These are phyloP conservation scores for Sinhomidia bicolor DNA, from an alignment of 2,888 invertebrate species.

Conservation along the genomic window DNA sequence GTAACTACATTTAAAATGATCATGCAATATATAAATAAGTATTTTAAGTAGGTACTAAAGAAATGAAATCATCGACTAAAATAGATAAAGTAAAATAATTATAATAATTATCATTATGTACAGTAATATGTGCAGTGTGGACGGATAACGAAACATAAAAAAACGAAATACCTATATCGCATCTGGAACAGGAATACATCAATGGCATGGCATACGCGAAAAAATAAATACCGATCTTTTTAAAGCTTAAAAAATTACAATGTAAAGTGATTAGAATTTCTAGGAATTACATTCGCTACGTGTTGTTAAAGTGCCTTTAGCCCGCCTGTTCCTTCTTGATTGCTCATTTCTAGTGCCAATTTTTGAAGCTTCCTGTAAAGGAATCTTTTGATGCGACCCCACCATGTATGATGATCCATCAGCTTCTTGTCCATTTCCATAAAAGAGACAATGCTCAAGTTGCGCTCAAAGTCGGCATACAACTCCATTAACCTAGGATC, in stretches of 20 bases:
- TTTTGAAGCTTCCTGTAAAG: slow-evolving; percentile 64
- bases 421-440: slow-evolving; percentile 66
- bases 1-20: background rate
- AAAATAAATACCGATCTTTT: slow-evolving; percentile 30
- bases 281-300: background rate
- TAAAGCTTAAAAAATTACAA: background rate
- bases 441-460: slow-evolving; percentile 57
- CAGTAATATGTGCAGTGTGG: slow-evolving; percentile 28
- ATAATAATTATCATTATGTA: slow-evolving; percentile 4
- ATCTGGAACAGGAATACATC: slow-evolving; percentile 14
- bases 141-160: slow-evolving; percentile 24
- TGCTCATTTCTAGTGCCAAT: slow-evolving; percentile 62
- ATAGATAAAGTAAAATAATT: too few relatives aligned
- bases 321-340: background rate
- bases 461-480: slow-evolving; percentile 69
- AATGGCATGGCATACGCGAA: background rate
- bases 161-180: background rate
- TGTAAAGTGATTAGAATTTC: background rate
- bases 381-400: slow-evolving; percentile 67
- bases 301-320: slow-evolving; percentile 2
- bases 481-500: slow-evolving; percentile 64
- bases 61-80: background rate
- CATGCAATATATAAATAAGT: background rate
- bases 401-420: slow-evolving; percentile 41
- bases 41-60: background rate